A percentile compares a stretch with the other conserved stretches of the same genome.
These are phyloP conservation scores for Mustela nigripes DNA, from an alignment of 2,113 vertebrate species.

Conservation along the genomic window DNA sequence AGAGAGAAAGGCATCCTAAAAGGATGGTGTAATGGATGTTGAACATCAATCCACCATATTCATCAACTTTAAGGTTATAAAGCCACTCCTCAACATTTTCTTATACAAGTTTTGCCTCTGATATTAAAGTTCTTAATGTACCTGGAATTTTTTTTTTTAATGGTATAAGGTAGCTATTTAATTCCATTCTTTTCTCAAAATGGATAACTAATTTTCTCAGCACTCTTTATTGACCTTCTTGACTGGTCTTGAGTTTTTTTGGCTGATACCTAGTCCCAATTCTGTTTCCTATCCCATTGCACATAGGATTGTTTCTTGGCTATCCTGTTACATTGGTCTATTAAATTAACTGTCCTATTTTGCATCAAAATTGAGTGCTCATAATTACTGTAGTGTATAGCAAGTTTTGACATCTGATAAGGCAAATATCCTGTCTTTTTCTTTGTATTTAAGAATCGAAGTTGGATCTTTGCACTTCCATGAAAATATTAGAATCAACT, in stretches of 20 bases:
- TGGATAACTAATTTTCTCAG: not conserved
- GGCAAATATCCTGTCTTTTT: not conserved
- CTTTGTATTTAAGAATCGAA: not conserved
- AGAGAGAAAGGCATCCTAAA: not conserved
- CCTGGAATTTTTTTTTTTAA: not conserved
- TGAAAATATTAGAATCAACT: not conserved
- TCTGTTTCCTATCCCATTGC: not conserved
- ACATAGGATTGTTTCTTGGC: not conserved
- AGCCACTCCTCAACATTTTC: not conserved
- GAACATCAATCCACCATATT: not conserved
- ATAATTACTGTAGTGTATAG: not conserved
- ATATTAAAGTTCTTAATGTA: not conserved
- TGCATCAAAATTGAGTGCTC: not conserved
- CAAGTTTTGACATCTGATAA: conserved; percentile 4
- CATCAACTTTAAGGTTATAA: not conserved
- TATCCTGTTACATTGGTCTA: not conserved
- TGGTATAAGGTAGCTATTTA: not conserved
- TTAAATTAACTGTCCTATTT: not conserved
- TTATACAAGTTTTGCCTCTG: conserved; percentile 3
- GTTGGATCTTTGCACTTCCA: not conserved
- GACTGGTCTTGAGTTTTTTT: not conserved
- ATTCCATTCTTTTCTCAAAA: conserved; percentile 29
- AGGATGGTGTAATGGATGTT: not conserved
- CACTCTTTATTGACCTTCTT: not conserved
- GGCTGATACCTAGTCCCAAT: not conserved